Evolutionary conservation across 2,113 vertebrate species (phyloP).

Genomic region (Delphinapterus leucas): DNA sequence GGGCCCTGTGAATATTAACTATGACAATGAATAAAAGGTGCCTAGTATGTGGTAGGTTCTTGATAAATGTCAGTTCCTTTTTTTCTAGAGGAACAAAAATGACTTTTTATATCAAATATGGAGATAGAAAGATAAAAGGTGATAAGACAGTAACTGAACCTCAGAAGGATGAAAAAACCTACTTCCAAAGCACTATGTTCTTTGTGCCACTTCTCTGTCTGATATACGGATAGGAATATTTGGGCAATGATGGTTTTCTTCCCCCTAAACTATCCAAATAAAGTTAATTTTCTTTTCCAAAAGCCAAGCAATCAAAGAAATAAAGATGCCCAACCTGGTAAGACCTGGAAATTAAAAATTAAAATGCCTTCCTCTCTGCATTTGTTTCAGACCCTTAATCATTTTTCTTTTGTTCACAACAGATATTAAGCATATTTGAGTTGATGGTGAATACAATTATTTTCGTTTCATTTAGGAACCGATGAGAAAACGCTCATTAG

Average conservation of each 20-base stretch:
- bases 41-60: background rate
- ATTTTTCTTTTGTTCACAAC: background rate
- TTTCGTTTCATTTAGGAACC: constrained; percentile 82
- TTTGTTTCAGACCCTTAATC: background rate
- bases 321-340: background rate
- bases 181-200: background rate
- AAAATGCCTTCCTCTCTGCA: background rate
- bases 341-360: constrained; percentile 5
- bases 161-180: background rate
- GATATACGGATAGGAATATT: background rate
- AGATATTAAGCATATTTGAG: background rate
- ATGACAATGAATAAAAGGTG: background rate
- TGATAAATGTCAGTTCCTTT: background rate
- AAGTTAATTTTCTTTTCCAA: constrained; percentile 13
- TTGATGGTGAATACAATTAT: background rate
- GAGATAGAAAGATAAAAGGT: background rate
- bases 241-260: background rate
- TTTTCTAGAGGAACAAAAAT: background rate
- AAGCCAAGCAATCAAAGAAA: background rate
- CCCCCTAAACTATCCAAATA: background rate
- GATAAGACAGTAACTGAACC: background rate
- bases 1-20: background rate
- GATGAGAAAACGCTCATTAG: constrained; percentile 86
- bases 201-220: background rate
- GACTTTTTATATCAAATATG: background rate